Base-by-base conservation (phyloP, 1,140 invertebrate genomes). In the Microplitis demolitor region DNA sequence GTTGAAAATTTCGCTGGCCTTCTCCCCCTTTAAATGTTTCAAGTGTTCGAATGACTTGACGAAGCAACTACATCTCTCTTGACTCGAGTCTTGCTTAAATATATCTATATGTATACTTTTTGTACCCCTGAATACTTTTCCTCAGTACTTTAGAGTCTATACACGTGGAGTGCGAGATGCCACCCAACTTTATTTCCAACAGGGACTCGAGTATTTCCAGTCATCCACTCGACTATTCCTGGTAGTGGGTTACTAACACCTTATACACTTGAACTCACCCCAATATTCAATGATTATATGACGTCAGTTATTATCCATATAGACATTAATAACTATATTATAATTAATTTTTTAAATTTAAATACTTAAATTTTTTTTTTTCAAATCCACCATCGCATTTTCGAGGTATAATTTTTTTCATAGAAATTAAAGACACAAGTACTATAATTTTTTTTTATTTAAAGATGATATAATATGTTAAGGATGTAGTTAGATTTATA, bases 131-230 rank as follows among this genome's bases (percentile, higher is more conserved):
- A 45, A 54, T 58, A 34, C 37, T 24, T 56, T 31, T 34, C 37
- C 68, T 50, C 45, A 31, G 39, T 45, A 45, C 39, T 45, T 45
- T 45, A 45, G 39, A 45, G 39, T 45, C 39, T 45, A 45, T 45
- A 45, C 39, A 45, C 37, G 35, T 34, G 9, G 60, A 54, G 61
- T 56, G n/a, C 14, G 50, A 31, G 33, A 50, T 56, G 58, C 14
- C 60, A 14, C 58, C 66, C 69, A 67, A 73, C 67, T 71, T 74
- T 76, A 76, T 76, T 76, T 76, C 69, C 75, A 76, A 72, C 72
- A 33, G 63, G 61, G 50, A 53, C 67, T 75, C 54, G 69, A 73
- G 71, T 76, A 76, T 76, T 76, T 76, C 71, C 68, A 76, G 67
- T 71, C 66, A 62, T 39, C 72, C 69, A 76, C 75, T 76, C 72